Base-by-base conservation (phyloP, 2,797 vertebrate genomes). In the Microtus obscurus region DNA sequence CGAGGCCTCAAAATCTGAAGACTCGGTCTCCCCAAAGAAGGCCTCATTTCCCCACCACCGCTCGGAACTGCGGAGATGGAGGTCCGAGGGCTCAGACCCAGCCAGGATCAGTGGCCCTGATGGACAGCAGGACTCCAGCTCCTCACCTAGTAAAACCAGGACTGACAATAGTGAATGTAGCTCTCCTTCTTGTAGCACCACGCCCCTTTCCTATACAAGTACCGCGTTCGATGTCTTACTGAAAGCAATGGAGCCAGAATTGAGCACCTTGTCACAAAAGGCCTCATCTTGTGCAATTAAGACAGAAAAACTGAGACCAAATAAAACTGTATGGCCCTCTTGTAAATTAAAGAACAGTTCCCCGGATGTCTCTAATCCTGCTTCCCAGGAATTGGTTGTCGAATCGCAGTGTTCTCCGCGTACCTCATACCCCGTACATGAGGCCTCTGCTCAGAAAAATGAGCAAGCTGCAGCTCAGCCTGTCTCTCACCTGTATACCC, bases 241-340 rank as follows among this genome's bases (percentile, higher is more conserved):
- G 87, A 99, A 99, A 98, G 99, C 99, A 92, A 99, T 99, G 99
- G 99, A 99, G 98, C 99, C 99, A 43, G 99, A 99, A 97, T 99
- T 99, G 96, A 99, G 99, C 96, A 99, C 99, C 11, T 98, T 99
- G 98, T 98, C 99, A 40, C 99, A 99, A 97, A 99, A 99, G 96
- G 98, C 98, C 97, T 98, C 98, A 23, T 98, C 98, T 94, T 98
- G 98, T 88, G 97, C 98, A 87, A 98, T 98, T 90, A 98, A 98
- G 81, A 89, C 98, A 97, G 98, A 98, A 97, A 99, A 99, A 98
- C 98, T 98, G 91, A 98, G 98, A 97, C 98, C 99, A 94, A 98
- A 98, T 98, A 98, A 98, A 96, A 97, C 97, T 96, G 89, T 98
- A 93, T 98, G 93, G 93, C 98, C 99, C 97, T 98, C 99, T 95